Conservation (phyloP, 2,888 invertebrate genomes). For the Ypsolopha sequella region DNA sequence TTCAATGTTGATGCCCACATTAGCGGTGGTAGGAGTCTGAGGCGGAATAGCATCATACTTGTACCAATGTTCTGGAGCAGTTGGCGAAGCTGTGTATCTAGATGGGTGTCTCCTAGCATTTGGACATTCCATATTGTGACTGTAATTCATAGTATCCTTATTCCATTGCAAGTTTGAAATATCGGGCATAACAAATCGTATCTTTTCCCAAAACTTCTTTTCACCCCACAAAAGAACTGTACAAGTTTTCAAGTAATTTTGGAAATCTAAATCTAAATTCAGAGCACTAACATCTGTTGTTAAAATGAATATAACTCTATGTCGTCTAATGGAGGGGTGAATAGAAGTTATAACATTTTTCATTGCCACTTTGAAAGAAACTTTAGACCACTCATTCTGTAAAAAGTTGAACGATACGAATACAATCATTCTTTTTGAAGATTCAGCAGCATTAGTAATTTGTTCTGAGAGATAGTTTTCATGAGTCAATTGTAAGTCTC, state of each 20-base stretch:
- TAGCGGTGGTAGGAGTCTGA: slow-evolving; percentile 66
- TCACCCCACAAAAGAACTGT: slow-evolving; percentile 84
- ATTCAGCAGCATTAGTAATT: slow-evolving; percentile 73
- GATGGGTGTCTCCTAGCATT: slow-evolving; percentile 71
- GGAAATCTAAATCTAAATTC: slow-evolving; percentile 81
- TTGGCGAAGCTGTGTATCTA: slow-evolving; percentile 80
- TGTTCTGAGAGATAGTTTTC: slow-evolving; percentile 74
- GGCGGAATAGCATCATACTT: slow-evolving; percentile 75
- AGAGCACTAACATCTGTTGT: slow-evolving; percentile 77
- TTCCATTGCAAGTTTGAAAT: slow-evolving; percentile 74
- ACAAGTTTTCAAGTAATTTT: slow-evolving; percentile 78
- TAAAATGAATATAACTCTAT: slow-evolving; percentile 68
- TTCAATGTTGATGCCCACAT: slow-evolving; percentile 63
- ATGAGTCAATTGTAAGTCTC: slow-evolving; percentile 71
- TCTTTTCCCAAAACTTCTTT: slow-evolving; percentile 90
- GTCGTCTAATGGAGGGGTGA: slow-evolving; percentile 74
- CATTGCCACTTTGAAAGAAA: slow-evolving; percentile 84
- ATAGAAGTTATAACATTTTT: slow-evolving; percentile 77
- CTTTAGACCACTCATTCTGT: slow-evolving; percentile 85
- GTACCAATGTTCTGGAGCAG: slow-evolving; percentile 79
- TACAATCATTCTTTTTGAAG: slow-evolving; percentile 79
- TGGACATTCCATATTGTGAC: slow-evolving; percentile 59
- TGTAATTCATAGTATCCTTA: slow-evolving; percentile 65
- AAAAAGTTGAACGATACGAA: slow-evolving; percentile 86
- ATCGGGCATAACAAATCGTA: slow-evolving; percentile 87